Base-by-base conservation (phyloP, 1,140 invertebrate genomes). In the Drosophila kepulauana region DNA sequence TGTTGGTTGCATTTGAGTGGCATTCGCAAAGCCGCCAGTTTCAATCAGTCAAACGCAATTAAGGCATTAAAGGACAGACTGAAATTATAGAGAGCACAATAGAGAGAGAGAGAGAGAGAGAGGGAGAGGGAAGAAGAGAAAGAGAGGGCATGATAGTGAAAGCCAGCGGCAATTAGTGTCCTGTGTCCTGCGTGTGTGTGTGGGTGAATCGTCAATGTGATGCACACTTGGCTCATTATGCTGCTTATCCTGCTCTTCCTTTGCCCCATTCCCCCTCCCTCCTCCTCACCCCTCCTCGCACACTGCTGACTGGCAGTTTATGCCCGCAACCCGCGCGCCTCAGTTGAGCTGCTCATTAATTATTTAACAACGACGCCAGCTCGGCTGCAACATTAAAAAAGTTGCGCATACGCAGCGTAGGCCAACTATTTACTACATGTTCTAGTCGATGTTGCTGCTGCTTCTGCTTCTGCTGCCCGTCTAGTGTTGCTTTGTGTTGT, bases 1-100 rank as follows among this genome's bases (percentile, higher is more conserved):
- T 54, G 28, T 15, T 7, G 51, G 13, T 33, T 52, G 51, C 25
- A 52, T 33, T 52, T 30, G 28, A 52, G 59, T 68, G 68, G 38
- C 79, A 70, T 66, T 79, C 57, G 35, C 33, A 57, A 79, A 86
- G 70, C 67, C 38, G 80, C 74, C 71, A 80, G 68, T 81, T 85
- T 84, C 85, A 89, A 89, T 88, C 78, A 80, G 77, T 85, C 64
- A 73, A 88, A 89, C 70, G 77, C 85, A 88, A 85, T 85, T 84
- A 88, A 85, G 74, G 67, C 80, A 70, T 86, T 82, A 88, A 82
- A 66, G 65, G 67, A 75, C 75, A 54, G 38, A 46, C 57, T 45
- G 11, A 28, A 58, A 51, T 25, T 35, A 45, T 16, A 54, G 38
- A 33, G 33, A 35, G 35, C 28, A n/a, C 11, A 30, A 45, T 1